Evolutionary conservation across 1,140 invertebrate genomes (phyloP).

Genomic region (Drosophila teissieri): DNA sequence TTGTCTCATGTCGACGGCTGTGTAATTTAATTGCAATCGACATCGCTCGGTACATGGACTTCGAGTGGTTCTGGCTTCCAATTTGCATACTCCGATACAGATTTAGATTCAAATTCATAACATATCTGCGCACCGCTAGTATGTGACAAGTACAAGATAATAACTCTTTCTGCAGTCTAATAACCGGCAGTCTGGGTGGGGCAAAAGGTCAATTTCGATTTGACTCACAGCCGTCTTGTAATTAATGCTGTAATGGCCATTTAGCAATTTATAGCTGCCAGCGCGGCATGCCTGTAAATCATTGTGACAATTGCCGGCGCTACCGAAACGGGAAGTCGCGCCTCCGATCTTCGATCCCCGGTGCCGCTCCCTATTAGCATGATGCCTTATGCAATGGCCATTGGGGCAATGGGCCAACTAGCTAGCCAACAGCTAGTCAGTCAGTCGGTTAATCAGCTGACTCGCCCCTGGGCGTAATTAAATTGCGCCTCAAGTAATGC

Average conservation of each 20-base stretch:
- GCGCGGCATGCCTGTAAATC: slow-evolving; percentile 62
- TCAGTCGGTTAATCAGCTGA: slow-evolving; percentile 30
- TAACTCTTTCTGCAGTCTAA: slow-evolving; percentile 52
- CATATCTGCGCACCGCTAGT: slow-evolving; percentile 64
- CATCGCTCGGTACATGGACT: slow-evolving; percentile 22
- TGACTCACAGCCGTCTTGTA: slow-evolving; percentile 9
- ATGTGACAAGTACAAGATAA: slow-evolving; percentile 77
- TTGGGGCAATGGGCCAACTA: slow-evolving; percentile 5
- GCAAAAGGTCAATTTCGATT: slow-evolving; percentile 67
- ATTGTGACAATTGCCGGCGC: slow-evolving; percentile 69
- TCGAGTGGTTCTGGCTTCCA: slow-evolving; percentile 16
- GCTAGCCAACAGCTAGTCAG: slow-evolving; percentile 17
- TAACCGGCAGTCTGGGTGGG: slow-evolving; percentile 11
- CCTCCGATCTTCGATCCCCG: slow-evolving; percentile 12
- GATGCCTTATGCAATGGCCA: slow-evolving; percentile 51
- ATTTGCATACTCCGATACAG: slow-evolving; percentile 27
- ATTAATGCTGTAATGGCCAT: slow-evolving; percentile 59
- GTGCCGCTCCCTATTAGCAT: slow-evolving; percentile 16
- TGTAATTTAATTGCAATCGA: slow-evolving; percentile 37
- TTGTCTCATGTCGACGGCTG: slow-evolving; percentile 18
- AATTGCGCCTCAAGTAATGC: slow-evolving; percentile 63
- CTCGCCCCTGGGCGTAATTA: slow-evolving; percentile 50
- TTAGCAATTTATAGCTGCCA: slow-evolving; percentile 50
- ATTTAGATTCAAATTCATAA: background rate
- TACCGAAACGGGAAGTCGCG: slow-evolving; percentile 65